Conservation (phyloP, 2,888 invertebrate genomes). For the Agrypnus murinus region DNA sequence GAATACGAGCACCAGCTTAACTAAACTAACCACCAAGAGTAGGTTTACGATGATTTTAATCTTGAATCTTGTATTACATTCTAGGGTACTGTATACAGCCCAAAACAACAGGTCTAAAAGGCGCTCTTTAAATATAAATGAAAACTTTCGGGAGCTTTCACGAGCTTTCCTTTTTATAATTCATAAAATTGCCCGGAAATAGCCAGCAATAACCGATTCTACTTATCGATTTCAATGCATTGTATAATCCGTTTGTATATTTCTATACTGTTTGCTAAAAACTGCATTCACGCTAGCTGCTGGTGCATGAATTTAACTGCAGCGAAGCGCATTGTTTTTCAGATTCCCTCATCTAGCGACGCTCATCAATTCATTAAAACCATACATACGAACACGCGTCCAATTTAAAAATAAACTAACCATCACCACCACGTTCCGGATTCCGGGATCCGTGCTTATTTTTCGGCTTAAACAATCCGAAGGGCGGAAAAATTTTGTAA, state of each 20-base stretch:
- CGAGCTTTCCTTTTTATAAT: constrained; percentile 28
- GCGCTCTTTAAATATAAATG: constrained; percentile 17
- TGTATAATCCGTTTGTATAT: constrained; percentile 36
- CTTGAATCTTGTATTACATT: constrained; percentile 20
- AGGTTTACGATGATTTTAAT: constrained; percentile 21
- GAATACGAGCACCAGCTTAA: background rate
- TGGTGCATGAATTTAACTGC: constrained; percentile 4
- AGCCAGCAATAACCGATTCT: constrained; percentile 32
- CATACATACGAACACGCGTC: background rate
- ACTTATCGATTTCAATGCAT: constrained; percentile 34
- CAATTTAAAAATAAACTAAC: background rate
- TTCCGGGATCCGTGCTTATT: background rate
- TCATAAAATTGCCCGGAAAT: constrained; percentile 23
- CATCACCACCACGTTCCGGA: no score
- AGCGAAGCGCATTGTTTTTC: constrained; percentile 4
- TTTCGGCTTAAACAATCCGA: no score
- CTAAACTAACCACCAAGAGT: constrained; percentile 16
- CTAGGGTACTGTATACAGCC: constrained; percentile 1
- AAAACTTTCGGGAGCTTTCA: constrained; percentile 23
- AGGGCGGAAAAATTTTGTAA: constrained; percentile 15
- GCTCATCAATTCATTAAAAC: constrained; percentile 8
- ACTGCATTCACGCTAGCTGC: background rate
- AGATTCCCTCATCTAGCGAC: background rate
- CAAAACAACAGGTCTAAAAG: constrained; percentile 24
- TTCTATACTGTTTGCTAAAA: constrained; percentile 8